A percentile compares a stretch with the other conserved stretches of the same genome.
These are phyloP conservation scores for Nephrotoma flavescens DNA, from an alignment of 2,888 invertebrate genomes.

Conservation along the genomic window DNA sequence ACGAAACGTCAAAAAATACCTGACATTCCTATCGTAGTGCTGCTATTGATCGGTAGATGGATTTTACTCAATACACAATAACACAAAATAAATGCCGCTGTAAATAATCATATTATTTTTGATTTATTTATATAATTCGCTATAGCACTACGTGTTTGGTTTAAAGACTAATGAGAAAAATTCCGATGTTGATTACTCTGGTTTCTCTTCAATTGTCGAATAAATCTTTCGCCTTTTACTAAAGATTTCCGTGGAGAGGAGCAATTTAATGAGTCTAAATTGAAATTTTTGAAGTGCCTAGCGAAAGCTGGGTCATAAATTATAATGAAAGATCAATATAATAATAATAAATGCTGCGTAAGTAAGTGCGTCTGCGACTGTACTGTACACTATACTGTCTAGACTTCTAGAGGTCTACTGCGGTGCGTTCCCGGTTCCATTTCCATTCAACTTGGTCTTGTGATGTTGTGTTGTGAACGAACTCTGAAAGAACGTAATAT, in stretches of 20 bases:
- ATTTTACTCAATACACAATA: neutral
- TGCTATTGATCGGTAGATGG: neutral
- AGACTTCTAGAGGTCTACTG: no score
- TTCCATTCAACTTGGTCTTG: no score
- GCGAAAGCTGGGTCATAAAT: neutral
- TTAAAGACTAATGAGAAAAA: neutral
- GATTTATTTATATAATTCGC: neutral
- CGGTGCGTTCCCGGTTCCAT: no score
- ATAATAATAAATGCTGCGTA: no score
- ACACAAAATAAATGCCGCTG: neutral
- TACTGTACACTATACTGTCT: no score
- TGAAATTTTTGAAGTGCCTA: neutral
- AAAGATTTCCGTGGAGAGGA: conserved; percentile 7
- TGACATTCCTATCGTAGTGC: neutral
- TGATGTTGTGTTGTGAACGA: no score
- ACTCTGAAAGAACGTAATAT: no score
- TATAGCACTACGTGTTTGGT: neutral
- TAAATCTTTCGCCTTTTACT: conserved; percentile 7
- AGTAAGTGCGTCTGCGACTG: no score
- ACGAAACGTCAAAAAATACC: neutral
- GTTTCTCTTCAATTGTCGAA: conserved; percentile 7
- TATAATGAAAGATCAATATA: no score
- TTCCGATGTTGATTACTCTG: neutral
- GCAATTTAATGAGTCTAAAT: conserved; percentile 6
- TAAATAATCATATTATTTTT: neutral